Conservation (phyloP, 2,888 invertebrate species). For the Candidula unifasciata region DNA sequence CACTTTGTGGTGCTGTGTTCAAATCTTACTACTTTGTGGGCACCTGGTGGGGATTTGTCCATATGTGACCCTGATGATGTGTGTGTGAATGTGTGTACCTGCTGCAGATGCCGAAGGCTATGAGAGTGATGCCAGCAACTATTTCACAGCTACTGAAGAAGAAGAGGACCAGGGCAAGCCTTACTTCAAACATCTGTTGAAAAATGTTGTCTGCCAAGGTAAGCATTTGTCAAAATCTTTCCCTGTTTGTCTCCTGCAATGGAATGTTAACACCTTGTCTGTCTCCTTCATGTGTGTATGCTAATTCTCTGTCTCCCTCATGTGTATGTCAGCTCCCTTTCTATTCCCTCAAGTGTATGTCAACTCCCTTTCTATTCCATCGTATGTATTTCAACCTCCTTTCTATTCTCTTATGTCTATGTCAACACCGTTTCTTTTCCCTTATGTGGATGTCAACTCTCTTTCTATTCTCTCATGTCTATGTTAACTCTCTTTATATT, state of each 20-base stretch:
- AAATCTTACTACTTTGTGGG: too few relatives aligned
- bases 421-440: not conserved
- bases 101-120: conserved; percentile 52
- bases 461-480: not conserved
- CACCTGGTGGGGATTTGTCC: not conserved
- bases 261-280: not conserved
- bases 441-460: conserved; percentile 16
- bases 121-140: conserved; percentile 57
- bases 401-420: too few relatives aligned
- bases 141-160: conserved; percentile 62
- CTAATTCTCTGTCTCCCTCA: too few relatives aligned
- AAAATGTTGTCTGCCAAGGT: conserved; percentile 66
- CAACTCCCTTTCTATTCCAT: too few relatives aligned
- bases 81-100: not conserved
- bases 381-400: too few relatives aligned
- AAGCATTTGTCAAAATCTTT: conserved; percentile 32
- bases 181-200: conserved; percentile 65
- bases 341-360: too few relatives aligned
- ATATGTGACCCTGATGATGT: not conserved
- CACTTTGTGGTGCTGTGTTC: too few relatives aligned
- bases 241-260: not conserved
- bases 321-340: too few relatives aligned
- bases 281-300: not conserved
- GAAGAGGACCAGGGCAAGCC: conserved; percentile 60
- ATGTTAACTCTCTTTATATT: not conserved